phyloP scores from a whole-genome alignment of 1,140 invertebrate genomes.

The Dendroctonus valens region DNA sequence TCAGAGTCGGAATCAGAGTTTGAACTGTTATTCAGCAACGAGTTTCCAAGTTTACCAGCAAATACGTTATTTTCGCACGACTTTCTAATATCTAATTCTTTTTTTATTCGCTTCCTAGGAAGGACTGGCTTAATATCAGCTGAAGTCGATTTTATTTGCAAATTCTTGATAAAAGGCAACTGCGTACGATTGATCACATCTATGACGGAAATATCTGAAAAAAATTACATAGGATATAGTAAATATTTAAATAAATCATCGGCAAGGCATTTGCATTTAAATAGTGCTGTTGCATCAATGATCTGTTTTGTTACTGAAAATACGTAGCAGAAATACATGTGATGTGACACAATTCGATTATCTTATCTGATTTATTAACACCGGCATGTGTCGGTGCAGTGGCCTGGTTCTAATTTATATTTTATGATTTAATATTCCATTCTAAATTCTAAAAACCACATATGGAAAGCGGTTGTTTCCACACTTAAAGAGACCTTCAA shows the following conservation, averaged over 20 bases:
- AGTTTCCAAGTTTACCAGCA: slow-evolving; percentile 19
- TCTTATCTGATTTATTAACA: no score
- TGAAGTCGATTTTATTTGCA: slow-evolving; percentile 47
- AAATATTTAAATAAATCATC: background rate
- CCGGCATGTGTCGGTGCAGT: no score
- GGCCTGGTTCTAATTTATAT: no score
- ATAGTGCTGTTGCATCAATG: background rate
- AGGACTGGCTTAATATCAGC: slow-evolving; percentile 42
- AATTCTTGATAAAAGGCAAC: slow-evolving; percentile 51
- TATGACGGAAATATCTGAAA: slow-evolving; percentile 37
- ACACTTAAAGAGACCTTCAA: no score
- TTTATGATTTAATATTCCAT: no score
- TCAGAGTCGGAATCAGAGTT: slow-evolving; percentile 50
- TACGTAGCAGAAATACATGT: no score
- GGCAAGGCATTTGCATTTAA: background rate
- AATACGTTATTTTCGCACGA: slow-evolving; percentile 20
- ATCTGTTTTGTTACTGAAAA: background rate
- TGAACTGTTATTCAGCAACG: slow-evolving; percentile 41
- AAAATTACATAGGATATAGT: background rate
- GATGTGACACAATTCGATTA: no score
- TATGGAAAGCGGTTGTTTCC: no score
- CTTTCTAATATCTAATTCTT: slow-evolving; percentile 36
- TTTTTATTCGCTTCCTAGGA: slow-evolving; percentile 39
- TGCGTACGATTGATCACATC: slow-evolving; percentile 47
- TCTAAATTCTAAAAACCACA: no score